phyloP scores from a whole-genome alignment of 2,113 vertebrate genomes.

The Polyodon spathula region DNA sequence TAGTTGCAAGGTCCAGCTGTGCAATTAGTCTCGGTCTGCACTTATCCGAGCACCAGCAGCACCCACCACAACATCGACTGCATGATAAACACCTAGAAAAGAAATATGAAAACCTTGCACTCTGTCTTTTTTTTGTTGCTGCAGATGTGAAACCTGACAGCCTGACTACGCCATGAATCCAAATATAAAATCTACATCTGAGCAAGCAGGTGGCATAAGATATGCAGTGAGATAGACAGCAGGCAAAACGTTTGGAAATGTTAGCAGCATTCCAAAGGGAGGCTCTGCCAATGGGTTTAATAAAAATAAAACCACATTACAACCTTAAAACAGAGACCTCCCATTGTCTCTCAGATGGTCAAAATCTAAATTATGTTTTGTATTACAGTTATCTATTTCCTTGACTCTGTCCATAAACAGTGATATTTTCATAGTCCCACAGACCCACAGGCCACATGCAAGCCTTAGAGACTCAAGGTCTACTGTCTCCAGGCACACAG shows the following conservation, averaged over 20 bases:
- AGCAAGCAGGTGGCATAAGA: constrained; percentile 9
- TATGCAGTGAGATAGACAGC: background rate
- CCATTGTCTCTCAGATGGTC: no score
- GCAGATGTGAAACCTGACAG: background rate
- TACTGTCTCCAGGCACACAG: no score
- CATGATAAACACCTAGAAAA: background rate
- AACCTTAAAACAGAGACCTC: no score
- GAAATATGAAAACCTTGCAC: constrained; percentile 12
- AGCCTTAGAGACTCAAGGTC: no score
- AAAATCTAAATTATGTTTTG: no score
- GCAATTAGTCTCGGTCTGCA: background rate
- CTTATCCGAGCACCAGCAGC: background rate
- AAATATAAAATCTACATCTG: constrained; percentile 1
- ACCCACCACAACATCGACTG: background rate
- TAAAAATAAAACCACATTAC: no score
- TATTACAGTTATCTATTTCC: no score
- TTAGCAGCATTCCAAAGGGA: no score
- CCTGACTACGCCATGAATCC: background rate
- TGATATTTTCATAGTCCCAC: no score
- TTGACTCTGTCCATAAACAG: no score
- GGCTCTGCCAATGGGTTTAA: no score
- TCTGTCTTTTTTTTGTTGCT: constrained; percentile 16
- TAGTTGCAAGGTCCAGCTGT: constrained; percentile 10
- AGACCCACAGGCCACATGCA: no score
- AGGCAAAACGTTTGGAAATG: background rate